Conservation (phyloP, 2,888 invertebrate genomes). For the Lithosia quadra region DNA sequence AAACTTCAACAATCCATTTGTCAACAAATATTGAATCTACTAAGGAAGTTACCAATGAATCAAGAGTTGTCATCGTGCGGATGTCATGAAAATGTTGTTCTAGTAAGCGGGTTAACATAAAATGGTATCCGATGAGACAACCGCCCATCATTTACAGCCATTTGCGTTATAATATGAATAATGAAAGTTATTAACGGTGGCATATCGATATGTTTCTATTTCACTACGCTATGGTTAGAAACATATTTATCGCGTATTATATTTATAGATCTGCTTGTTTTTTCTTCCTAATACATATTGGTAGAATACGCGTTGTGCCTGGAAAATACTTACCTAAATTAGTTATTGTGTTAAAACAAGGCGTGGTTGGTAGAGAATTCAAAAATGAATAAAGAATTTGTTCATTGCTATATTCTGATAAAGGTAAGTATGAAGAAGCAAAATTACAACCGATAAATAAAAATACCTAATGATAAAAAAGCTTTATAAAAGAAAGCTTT, state of each 20-base stretch:
- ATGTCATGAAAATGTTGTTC: slow-evolving; percentile 16
- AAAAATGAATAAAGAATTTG: too few relatives aligned
- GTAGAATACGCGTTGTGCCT: too few relatives aligned
- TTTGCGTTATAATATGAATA: slow-evolving; percentile 2
- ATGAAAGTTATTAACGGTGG: slow-evolving; percentile 13
- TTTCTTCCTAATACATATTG: neutral
- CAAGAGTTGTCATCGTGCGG: slow-evolving; percentile 10
- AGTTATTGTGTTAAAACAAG: too few relatives aligned
- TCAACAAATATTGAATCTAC: slow-evolving; percentile 6
- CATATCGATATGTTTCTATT: slow-evolving; percentile 11
- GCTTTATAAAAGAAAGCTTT: too few relatives aligned
- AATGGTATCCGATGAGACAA: slow-evolving; percentile 15
- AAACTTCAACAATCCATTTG: neutral
- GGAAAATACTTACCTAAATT: too few relatives aligned
- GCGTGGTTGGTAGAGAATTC: too few relatives aligned
- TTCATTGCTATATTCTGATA: too few relatives aligned
- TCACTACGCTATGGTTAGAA: neutral
- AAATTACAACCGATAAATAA: too few relatives aligned
- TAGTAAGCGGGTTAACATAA: slow-evolving; percentile 17
- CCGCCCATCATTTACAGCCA: slow-evolving; percentile 12
- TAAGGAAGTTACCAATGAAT: slow-evolving; percentile 6
- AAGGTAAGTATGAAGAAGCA: too few relatives aligned
- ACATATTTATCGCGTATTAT: neutral
- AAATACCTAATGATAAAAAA: too few relatives aligned
- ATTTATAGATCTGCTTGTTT: neutral